Conservation (phyloP, 23 tunicate species). For the Styela clava region DNA sequence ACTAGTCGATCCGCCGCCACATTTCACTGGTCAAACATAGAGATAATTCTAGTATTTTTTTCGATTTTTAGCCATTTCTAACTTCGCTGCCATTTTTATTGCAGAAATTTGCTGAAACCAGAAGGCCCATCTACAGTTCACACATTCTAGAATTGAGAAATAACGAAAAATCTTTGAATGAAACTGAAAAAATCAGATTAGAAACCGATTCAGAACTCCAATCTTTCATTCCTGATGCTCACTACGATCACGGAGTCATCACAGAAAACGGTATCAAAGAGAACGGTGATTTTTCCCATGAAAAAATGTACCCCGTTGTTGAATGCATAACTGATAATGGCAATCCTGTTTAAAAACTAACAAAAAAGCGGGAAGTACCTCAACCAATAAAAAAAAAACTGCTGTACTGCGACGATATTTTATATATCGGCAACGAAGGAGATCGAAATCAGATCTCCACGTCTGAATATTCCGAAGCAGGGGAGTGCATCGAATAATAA, state of each 20-base stretch:
- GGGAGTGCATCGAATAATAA: too few species aligned
- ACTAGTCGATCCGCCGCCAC: too few species aligned
- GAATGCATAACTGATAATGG: neutral
- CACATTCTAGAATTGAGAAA: constrained; percentile 9
- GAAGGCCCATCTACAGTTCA: neutral
- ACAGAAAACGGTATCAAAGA: neutral
- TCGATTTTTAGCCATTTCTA: too few species aligned
- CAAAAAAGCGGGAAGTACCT: neutral
- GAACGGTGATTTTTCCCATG: neutral
- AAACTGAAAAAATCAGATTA: neutral
- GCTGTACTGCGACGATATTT: neutral
- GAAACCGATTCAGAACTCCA: neutral
- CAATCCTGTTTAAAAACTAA: neutral
- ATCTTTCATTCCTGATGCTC: neutral
- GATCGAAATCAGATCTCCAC: neutral
- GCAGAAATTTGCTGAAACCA: constrained; percentile 15
- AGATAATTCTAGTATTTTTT: too few species aligned
- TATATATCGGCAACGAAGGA: neutral
- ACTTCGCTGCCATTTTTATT: too few species aligned
- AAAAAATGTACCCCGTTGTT: neutral
- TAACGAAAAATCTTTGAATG: neutral
- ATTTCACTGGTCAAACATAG: too few species aligned
- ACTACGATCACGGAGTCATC: neutral
- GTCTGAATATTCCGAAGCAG: too few species aligned
- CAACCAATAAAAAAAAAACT: neutral